Evolutionary conservation across 2,113 vertebrate genomes (phyloP), one percentile per base, ranked within the genome.

Genomic region (Merops nubicus): DNA sequence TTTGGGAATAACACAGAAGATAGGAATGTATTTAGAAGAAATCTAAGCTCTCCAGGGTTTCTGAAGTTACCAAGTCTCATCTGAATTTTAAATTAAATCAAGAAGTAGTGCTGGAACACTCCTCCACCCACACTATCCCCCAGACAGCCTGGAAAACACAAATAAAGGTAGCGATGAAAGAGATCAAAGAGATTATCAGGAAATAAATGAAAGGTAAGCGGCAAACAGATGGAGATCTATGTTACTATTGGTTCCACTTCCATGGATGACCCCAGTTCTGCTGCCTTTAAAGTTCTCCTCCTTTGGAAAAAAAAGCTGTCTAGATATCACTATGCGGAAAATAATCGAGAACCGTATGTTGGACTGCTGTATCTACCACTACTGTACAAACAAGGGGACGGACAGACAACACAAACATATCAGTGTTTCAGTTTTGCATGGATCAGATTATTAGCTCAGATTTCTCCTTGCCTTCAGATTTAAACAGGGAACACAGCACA

Each of bases 61-160:
- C 62, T 21, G 48, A 92, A 92, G 86, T 67, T 80, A 88, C 53
- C 48, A 67, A 92, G 59, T 13, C 74, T 90, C 53, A 85, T 94
- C 68, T 94, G 60, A 92, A 94, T 81, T 96, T 72, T 85, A 94
- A 92, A 90, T 90, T 16, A 90, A 73, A 77, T 65, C 92, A 90
- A 56, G 51, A 57, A 77, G 75, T 64, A 94, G 50, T 40, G 43
- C 74, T 77, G 60, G 87, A 91, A 69, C 79, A 51, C 82, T 88
- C 78, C 57, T 96, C 82, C 89, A 90, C 73, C 83, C 83, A 91
- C 92, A 40, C 69, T 12, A 40, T 60, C 48, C 69, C 48, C 38
- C n/a, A 85, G 69, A 69, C 43, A 88, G 63, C 59, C 53, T 38
- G 62, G 83, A 59, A 90, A 94, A 85, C 62, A 78, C 48, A 68